phyloP scores from a whole-genome alignment of 2,888 invertebrate species.

The Lasioglossum figueresi region DNA sequence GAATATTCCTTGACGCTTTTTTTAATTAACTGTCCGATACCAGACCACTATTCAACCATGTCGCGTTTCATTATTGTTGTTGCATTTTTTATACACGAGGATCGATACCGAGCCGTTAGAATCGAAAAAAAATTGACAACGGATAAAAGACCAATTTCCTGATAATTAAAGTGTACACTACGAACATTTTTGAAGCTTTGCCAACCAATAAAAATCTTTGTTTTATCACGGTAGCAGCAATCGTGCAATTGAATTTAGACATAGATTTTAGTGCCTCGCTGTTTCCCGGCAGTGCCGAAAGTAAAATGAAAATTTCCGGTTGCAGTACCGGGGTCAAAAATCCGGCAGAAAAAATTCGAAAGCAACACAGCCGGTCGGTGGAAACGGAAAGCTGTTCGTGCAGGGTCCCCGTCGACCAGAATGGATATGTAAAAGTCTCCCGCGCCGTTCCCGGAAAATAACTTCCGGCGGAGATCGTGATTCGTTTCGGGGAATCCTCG shows the following conservation, averaged over 20 bases:
- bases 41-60: not conserved
- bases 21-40: not conserved
- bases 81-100: not conserved
- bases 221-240: not conserved
- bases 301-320: not conserved
- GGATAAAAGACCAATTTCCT: not conserved
- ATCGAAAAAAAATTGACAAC: not conserved
- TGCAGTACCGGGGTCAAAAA: not conserved
- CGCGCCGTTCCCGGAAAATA: slow-evolving; percentile 23
- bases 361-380: not conserved
- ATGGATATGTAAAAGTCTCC: slow-evolving; percentile 27
- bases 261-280: not conserved
- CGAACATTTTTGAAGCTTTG: not conserved
- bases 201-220: not conserved
- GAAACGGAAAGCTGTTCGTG: not conserved
- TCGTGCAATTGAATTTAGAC: not conserved
- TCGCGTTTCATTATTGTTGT: not conserved
- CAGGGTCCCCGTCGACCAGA: not conserved
- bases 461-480: slow-evolving; percentile 26
- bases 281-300: not conserved
- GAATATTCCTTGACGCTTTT: not conserved
- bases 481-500: slow-evolving; percentile 25
- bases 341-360: not conserved
- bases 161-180: not conserved
- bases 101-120: too few species aligned